Conservation (phyloP, 2,113 vertebrate species). For the Pongo pygmaeus region DNA sequence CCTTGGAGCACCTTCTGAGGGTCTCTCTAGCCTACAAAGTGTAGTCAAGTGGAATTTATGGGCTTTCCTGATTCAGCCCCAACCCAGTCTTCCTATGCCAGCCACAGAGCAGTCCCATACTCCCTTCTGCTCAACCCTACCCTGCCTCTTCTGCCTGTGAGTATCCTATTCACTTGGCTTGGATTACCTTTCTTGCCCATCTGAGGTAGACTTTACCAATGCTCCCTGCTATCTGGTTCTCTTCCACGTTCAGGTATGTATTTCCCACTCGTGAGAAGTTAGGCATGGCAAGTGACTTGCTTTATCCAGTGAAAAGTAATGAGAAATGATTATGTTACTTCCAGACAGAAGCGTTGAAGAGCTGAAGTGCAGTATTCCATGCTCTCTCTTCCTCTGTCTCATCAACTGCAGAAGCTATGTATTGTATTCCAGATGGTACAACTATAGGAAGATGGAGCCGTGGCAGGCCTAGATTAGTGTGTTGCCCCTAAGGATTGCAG, state of each 20-base stretch:
- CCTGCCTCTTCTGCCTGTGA: neutral
- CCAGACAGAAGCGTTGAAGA: neutral
- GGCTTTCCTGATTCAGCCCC: neutral
- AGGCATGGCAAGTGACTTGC: neutral
- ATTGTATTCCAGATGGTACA: neutral
- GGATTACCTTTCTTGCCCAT: neutral
- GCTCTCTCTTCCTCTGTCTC: no score
- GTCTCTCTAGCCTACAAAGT: neutral
- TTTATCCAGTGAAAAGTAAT: neutral
- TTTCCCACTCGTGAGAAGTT: neutral
- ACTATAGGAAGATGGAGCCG: neutral
- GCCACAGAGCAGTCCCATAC: accelerated
- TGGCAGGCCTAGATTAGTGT: neutral
- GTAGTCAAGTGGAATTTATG: neutral
- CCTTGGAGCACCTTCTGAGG: neutral
- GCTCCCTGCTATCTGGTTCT: neutral
- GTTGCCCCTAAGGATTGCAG: accelerated
- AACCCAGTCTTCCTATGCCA: neutral
- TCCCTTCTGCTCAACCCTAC: neutral
- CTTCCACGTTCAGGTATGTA: neutral
- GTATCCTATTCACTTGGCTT: neutral
- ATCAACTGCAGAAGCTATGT: neutral
- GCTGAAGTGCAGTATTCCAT: neutral
- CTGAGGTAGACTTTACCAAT: neutral
- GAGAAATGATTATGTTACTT: neutral